Percentiles rank a stretch among this genome's conserved stretches.
phyloP scores from a whole-genome alignment of 1,140 invertebrate genomes.

The Battus philenor region DNA sequence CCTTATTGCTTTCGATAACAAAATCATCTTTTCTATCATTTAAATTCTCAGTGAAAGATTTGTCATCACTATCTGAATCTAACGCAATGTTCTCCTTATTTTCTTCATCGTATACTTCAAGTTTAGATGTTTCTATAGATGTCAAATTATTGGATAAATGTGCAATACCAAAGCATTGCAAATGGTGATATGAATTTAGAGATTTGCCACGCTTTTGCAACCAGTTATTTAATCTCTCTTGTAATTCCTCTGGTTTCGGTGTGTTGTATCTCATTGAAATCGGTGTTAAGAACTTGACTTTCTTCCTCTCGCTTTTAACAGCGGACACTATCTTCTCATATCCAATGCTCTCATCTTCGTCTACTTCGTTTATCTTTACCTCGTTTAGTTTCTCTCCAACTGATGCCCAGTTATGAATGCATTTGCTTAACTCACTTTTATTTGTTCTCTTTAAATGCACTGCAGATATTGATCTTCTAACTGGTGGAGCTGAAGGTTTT shows the following conservation, averaged over 20 bases:
- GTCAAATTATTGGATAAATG: slow-evolving; percentile 33
- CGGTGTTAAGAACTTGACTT: slow-evolving; percentile 62
- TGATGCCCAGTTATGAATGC: slow-evolving; percentile 63
- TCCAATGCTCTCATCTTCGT: slow-evolving; percentile 50
- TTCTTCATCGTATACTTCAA: slow-evolving; percentile 57
- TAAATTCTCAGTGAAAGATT: slow-evolving; percentile 59
- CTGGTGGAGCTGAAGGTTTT: slow-evolving; percentile 23
- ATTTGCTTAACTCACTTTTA: slow-evolving; percentile 52
- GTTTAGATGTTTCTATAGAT: slow-evolving; percentile 25
- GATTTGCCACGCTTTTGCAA: slow-evolving; percentile 70
- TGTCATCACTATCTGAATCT: slow-evolving; percentile 62
- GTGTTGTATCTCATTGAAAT: slow-evolving; percentile 50
- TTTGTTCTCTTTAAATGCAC: slow-evolving; percentile 66
- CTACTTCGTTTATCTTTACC: slow-evolving; percentile 44
- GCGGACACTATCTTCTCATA: slow-evolving; percentile 51
- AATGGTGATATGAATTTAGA: slow-evolving; percentile 69
- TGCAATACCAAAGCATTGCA: slow-evolving; percentile 73
- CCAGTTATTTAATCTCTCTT: slow-evolving; percentile 69
- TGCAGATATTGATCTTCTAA: slow-evolving; percentile 66
- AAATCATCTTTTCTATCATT: slow-evolving; percentile 32
- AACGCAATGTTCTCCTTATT: slow-evolving; percentile 75
- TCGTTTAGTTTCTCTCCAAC: slow-evolving; percentile 59
- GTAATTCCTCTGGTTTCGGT: slow-evolving; percentile 58
- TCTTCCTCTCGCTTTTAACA: slow-evolving; percentile 65
- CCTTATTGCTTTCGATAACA: slow-evolving; percentile 12